These are phyloP conservation scores for Carollia perspicillata DNA, from an alignment of 2,113 vertebrate genomes.

Conservation along the genomic window DNA sequence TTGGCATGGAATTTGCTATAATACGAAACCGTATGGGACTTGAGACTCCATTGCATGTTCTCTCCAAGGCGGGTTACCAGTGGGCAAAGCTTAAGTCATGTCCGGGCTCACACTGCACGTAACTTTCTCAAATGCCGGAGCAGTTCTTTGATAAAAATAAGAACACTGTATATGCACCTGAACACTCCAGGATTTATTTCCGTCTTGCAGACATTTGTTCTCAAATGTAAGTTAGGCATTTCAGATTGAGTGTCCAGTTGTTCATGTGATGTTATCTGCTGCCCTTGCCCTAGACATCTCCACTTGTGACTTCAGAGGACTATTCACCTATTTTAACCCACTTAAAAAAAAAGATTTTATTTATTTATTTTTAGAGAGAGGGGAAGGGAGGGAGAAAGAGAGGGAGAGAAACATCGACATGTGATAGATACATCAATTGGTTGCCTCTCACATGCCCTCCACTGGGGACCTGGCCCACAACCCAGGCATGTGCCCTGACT, in stretches of 20 bases:
- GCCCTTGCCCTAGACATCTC: not conserved
- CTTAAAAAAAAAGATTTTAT: not conserved
- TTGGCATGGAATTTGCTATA: not conserved
- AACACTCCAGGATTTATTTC: not conserved
- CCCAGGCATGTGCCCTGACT: too few relatives aligned
- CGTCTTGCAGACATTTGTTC: not conserved
- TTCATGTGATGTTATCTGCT: not conserved
- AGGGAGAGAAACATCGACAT: too few relatives aligned
- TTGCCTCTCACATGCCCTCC: too few relatives aligned
- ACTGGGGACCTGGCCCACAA: too few relatives aligned
- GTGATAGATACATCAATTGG: too few relatives aligned
- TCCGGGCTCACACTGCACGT: not conserved
- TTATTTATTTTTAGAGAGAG: too few relatives aligned
- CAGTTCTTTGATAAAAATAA: conserved; percentile 28
- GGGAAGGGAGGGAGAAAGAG: too few relatives aligned
- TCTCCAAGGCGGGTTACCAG: not conserved
- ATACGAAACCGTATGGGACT: not conserved
- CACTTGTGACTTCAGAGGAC: not conserved
- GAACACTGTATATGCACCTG: not conserved
- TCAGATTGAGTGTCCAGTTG: not conserved
- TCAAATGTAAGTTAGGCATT: not conserved
- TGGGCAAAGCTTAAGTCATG: not conserved
- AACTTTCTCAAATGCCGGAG: not conserved
- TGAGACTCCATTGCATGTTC: not conserved
- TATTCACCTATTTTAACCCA: not conserved